These are phyloP conservation scores for Drosophila carrolli DNA, from an alignment of 1,140 invertebrate species.

Conservation along the genomic window DNA sequence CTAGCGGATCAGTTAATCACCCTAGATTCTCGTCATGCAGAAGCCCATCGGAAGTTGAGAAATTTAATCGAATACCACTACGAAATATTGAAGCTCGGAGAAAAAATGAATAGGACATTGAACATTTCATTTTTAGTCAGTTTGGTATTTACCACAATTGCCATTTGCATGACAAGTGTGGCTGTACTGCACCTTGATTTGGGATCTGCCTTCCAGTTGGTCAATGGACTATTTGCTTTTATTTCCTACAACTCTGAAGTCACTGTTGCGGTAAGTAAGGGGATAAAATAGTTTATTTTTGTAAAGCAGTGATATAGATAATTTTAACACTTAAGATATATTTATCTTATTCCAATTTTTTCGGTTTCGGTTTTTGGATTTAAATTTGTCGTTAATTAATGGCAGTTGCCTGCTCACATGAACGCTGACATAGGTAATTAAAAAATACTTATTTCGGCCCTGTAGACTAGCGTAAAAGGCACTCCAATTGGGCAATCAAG, in stretches of 20 bases:
- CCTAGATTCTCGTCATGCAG: constrained; percentile 41
- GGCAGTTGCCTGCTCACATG: no score
- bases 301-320: no score
- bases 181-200: constrained; percentile 64
- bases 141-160: constrained; percentile 59
- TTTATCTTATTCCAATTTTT: no score
- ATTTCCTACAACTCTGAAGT: constrained; percentile 41
- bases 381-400: no score
- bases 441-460: no score
- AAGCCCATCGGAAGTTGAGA: constrained; percentile 47
- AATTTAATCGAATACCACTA: constrained; percentile 53
- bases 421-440: no score
- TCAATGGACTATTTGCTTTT: constrained; percentile 52
- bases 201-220: constrained; percentile 50
- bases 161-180: constrained; percentile 70
- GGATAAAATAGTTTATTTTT: no score
- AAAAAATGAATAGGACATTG: constrained; percentile 53
- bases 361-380: no score
- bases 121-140: constrained; percentile 66
- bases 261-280: constrained; percentile 39
- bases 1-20: constrained; percentile 30
- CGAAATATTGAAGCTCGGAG: constrained; percentile 33
- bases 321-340: no score
- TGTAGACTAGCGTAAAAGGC: no score
- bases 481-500: no score